Evolutionary conservation across 2,797 vertebrate genomes (phyloP).

Genomic region (Epinephelus coioides): DNA sequence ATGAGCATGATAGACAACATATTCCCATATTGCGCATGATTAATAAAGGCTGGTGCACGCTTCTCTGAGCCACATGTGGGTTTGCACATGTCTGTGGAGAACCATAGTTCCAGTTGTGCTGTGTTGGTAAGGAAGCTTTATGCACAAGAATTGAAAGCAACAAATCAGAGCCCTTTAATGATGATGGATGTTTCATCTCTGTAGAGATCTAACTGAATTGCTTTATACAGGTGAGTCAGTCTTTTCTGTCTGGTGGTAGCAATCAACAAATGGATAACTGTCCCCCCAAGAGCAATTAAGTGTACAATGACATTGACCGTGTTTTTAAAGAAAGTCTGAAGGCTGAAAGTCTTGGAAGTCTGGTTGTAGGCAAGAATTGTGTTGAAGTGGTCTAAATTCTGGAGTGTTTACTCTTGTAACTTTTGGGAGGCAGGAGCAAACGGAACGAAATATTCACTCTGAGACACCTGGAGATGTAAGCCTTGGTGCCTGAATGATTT

Average conservation of each 20-base stretch:
- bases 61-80: neutral
- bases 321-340: neutral
- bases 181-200: neutral
- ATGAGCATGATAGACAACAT: neutral
- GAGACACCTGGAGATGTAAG: too few species aligned
- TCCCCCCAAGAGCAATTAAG: neutral
- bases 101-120: neutral
- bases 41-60: neutral
- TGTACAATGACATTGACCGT: neutral
- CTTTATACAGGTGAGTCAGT: neutral
- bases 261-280: neutral
- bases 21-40: neutral
- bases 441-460: neutral
- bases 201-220: neutral
- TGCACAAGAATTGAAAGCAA: neutral
- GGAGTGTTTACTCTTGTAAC: conserved; percentile 8
- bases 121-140: neutral
- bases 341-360: neutral
- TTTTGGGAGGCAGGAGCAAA: neutral
- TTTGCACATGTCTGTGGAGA: neutral
- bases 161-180: neutral
- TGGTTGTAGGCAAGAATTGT: neutral
- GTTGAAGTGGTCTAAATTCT: neutral
- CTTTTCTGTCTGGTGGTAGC: neutral
- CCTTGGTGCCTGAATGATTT: neutral